phyloP scores from a whole-genome alignment of 2,113 vertebrate genomes.

The Takifugu flavidus region DNA sequence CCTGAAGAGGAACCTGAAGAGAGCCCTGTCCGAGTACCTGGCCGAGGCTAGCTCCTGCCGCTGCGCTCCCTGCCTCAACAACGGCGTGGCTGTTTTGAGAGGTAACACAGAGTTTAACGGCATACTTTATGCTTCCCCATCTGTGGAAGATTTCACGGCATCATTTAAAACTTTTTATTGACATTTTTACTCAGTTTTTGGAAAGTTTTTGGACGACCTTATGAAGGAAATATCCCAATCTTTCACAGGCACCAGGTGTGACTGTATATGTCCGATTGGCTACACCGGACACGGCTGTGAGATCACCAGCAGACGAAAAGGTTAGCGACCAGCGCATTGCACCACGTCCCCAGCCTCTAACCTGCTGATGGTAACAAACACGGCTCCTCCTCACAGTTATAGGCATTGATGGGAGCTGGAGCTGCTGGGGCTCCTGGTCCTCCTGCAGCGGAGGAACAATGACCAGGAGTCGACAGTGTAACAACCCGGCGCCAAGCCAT shows the following conservation, averaged over 20 bases:
- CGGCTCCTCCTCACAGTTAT: slow-evolving; percentile 61
- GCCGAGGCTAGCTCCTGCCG: slow-evolving; percentile 80
- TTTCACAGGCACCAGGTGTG: slow-evolving; percentile 78
- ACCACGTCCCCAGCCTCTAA: background rate
- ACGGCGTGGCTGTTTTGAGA: slow-evolving; percentile 81
- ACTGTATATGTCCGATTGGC: slow-evolving; percentile 86
- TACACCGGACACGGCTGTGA: slow-evolving; percentile 82
- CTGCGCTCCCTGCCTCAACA: slow-evolving; percentile 84
- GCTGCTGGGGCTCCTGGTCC: slow-evolving; percentile 88
- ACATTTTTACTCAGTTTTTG: background rate
- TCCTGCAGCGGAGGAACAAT: slow-evolving; percentile 68
- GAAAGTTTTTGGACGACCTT: no score
- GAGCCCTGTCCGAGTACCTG: slow-evolving; percentile 82
- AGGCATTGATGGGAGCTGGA: slow-evolving; percentile 82
- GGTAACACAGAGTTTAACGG: slow-evolving; percentile 63
- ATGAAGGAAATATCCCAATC: background rate
- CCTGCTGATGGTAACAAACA: background rate
- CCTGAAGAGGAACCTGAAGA: slow-evolving; percentile 82
- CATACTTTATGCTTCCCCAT: no score
- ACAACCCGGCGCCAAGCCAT: slow-evolving; percentile 76
- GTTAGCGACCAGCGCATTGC: slow-evolving; percentile 55
- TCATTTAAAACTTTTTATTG: background rate
- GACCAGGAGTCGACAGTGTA: slow-evolving; percentile 80
- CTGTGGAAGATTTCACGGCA: no score
- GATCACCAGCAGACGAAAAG: slow-evolving; percentile 61